These are phyloP conservation scores for Antechinus flavipes DNA, from an alignment of 2,113 vertebrate genomes.

Conservation along the genomic window DNA sequence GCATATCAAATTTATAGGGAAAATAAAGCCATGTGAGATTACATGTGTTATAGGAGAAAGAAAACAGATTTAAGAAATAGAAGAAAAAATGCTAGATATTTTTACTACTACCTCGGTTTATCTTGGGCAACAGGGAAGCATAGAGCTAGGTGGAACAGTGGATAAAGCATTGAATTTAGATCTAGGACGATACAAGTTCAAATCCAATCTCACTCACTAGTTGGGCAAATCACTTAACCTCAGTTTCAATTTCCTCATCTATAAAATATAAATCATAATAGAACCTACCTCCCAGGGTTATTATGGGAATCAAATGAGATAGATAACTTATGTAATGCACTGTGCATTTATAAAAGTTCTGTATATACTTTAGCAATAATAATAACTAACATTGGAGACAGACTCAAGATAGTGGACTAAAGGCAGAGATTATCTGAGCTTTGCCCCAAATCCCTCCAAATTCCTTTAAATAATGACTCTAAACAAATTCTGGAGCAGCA, in stretches of 20 bases:
- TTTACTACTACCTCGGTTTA: background rate
- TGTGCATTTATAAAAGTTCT: background rate
- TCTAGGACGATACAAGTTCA: background rate
- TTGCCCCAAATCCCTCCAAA: too few species aligned
- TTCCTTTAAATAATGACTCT: too few species aligned
- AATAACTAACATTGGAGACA: too few species aligned
- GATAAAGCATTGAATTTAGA: background rate
- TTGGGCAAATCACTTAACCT: background rate
- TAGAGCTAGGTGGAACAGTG: background rate
- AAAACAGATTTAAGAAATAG: background rate
- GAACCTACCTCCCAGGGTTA: background rate
- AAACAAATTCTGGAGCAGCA: too few species aligned
- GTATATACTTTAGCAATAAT: background rate
- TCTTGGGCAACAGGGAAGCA: background rate
- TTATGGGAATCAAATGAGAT: background rate
- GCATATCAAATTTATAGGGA: background rate
- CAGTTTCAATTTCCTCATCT: background rate
- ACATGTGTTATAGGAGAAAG: background rate
- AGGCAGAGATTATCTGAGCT: too few species aligned
- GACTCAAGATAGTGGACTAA: too few species aligned
- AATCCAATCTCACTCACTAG: background rate
- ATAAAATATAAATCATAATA: background rate
- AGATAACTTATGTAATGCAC: background rate
- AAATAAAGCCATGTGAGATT: background rate
- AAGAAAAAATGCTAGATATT: background rate